A percentile compares a stretch with the other conserved stretches of the same genome.
These are phyloP conservation scores for Maconellicoccus hirsutus DNA, from an alignment of 1,140 invertebrate species.

Conservation along the genomic window DNA sequence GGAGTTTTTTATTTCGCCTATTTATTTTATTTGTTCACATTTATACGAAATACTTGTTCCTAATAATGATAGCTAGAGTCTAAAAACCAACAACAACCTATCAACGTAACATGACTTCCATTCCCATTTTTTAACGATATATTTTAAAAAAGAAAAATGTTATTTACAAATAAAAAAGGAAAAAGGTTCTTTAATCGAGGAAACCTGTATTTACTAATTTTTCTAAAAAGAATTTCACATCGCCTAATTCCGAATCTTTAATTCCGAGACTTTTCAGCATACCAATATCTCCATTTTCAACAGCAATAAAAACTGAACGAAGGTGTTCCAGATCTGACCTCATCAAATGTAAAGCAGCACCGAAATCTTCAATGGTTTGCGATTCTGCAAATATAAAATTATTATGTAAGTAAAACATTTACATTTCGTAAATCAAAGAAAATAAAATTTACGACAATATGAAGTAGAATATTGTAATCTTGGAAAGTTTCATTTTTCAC, in stretches of 20 bases:
- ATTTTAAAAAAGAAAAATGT: not conserved
- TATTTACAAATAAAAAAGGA: constrained; percentile 24
- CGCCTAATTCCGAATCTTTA: constrained; percentile 89
- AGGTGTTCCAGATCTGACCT: constrained; percentile 80
- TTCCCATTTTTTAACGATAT: constrained; percentile 12
- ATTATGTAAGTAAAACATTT: no score
- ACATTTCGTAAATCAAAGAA: no score
- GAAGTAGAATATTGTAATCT: no score
- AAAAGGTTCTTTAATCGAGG: constrained; percentile 52
- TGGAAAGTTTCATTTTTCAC: no score
- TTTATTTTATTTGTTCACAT: not conserved
- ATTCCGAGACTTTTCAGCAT: constrained; percentile 89
- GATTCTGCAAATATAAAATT: constrained; percentile 56
- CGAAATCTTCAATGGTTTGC: constrained; percentile 90
- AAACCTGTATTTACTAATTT: constrained; percentile 94
- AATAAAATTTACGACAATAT: no score
- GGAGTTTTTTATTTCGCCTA: not conserved
- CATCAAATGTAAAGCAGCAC: constrained; percentile 72
- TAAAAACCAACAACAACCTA: not conserved
- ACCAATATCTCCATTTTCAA: constrained; percentile 88
- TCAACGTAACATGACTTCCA: not conserved
- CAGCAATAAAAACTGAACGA: constrained; percentile 86
- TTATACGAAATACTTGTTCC: not conserved
- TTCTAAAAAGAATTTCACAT: constrained; percentile 93
- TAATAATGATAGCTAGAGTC: not conserved